Evolutionary conservation across 1,140 invertebrate genomes (phyloP), one percentile per base, ranked within the genome.

Genomic region (Cydia amplana): DNA sequence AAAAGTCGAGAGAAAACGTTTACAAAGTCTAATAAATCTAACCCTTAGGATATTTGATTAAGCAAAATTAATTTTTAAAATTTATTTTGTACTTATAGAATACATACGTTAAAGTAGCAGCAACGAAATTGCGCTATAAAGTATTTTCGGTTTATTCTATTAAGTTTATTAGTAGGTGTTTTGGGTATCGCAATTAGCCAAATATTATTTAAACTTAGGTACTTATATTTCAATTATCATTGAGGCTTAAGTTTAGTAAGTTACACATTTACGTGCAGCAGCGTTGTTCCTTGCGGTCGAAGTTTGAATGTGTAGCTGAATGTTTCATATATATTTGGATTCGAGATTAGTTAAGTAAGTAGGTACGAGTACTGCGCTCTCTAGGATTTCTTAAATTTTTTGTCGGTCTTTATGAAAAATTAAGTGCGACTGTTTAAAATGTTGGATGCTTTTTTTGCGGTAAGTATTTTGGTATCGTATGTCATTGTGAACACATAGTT

Each of bases 1-100:
- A 84, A 83, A 83, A 83, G 36, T 76, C 80, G 81, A 78, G 75
- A 67, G 49, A 73, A 78, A 82, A 76, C 64, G 70, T 73, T 60
- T 65, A n/a, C 32, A 18, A 18, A 18, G 12, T 67, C 12, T 43
- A 72, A 72, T 43, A 46, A 72, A 46, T 72, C 70, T 43, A 46
- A 14, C 7, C n/a, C 36, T 49, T 51, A 51, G 55, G 55, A 60
- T 60, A 60, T 60, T 60, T 60, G 55, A 60, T 60, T 60, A 23
- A 60, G 10, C 55, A 60, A 60, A 51, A 60, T 7, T 60, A 60
- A 23, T 60, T 60, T 60, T 60, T 23, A 23, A 23, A 60, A 60
- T 60, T 4, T 60, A 60, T 23, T 4, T 60, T 60, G 55, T n/a
- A n/a, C n/a, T n/a, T n/a, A 55, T 18, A n/a, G 51, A 23, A 60